Evolutionary conservation across 2,888 invertebrate species (phyloP), one percentile per base, ranked within the genome.

Genomic region (Melipona bicolor): DNA sequence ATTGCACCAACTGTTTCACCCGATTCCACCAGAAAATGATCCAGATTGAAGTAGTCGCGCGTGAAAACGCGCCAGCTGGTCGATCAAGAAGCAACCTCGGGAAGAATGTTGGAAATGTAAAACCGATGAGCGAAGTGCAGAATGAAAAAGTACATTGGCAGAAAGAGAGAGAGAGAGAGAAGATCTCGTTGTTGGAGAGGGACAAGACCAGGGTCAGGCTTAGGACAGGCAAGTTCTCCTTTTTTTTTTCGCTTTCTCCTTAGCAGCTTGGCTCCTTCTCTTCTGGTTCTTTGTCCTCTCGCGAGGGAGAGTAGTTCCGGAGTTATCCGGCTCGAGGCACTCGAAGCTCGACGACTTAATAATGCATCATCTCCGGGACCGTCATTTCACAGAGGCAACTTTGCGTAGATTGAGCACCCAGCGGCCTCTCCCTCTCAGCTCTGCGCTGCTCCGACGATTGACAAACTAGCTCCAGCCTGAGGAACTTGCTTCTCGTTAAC

Each of bases 311-410:
- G 50, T 43, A 71, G 76, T 74, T 71, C 64, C 71, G 49, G 62
- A 67, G 76, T 83, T 77, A 79, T 27, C 70, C 72, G 54, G 62
- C 73, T 77, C 52, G 77, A 61, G 83, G 79, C 84, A 80, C 75
- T 84, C 73, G 78, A 77, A 84, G 73, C 84, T 76, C 72, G 69
- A 68, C 79, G 80, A 90, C 83, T 89, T 84, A 89, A 91, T 89
- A 88, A 91, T 91, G 86, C 85, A 87, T 70, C 77, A 85, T 87
- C 77, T 76, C 73, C 68, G 86, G 77, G 87, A 84, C 76, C 83
- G 79, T 88, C 80, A 85, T 86, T 90, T 84, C 78, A 65, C 76
- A 79, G 72, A 78, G 78, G 83, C 81, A 87, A 85, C 84, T 90
- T 87, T 77, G 78, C 83, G 84, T 83, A 83, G 83, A 70, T 77